Percentiles rank a stretch among this genome's conserved stretches.
Evolutionary conservation across 2,113 vertebrate genomes (phyloP).

Genomic region (Lamprologus callipterus): DNA sequence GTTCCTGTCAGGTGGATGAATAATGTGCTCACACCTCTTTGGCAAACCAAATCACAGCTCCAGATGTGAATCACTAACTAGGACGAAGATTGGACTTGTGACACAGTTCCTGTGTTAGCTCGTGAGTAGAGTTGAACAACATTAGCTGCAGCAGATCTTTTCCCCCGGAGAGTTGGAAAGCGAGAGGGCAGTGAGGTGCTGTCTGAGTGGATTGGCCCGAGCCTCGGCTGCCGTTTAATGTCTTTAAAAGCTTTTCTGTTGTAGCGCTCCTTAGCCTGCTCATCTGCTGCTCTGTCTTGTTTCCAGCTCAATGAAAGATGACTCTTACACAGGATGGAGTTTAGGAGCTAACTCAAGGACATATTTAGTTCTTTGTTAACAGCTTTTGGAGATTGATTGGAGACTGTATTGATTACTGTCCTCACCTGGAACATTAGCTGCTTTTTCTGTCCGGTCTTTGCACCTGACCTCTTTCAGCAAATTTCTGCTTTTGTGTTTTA

Average conservation of each 20-base stretch:
- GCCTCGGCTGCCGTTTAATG: slow-evolving; percentile 54
- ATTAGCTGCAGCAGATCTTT: slow-evolving; percentile 24
- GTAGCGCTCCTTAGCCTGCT: slow-evolving; percentile 9
- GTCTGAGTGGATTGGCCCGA: slow-evolving; percentile 57
- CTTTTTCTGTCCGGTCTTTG: not conserved
- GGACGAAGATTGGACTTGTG: not conserved
- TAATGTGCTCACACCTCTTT: not conserved
- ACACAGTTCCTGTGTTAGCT: not conserved
- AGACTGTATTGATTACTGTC: not conserved
- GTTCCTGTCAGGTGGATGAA: not conserved
- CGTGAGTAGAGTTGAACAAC: slow-evolving; percentile 16
- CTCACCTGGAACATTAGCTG: not conserved
- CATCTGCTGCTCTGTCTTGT: slow-evolving; percentile 13
- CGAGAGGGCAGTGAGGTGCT: slow-evolving; percentile 10
- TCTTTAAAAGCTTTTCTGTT: slow-evolving; percentile 64
- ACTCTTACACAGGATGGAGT: not conserved
- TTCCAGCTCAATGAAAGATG: slow-evolving; percentile 30
- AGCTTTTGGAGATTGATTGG: not conserved
- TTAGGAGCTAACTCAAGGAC: not conserved
- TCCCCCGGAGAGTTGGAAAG: slow-evolving; percentile 31
- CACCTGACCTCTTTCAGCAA: not conserved
- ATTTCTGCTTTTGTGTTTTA: not conserved
- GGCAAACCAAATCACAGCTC: not conserved
- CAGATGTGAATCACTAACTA: not conserved
- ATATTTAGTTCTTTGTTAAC: not conserved